phyloP scores from a whole-genome alignment of 2,888 invertebrate species.

The Oscheius sp. region DNA sequence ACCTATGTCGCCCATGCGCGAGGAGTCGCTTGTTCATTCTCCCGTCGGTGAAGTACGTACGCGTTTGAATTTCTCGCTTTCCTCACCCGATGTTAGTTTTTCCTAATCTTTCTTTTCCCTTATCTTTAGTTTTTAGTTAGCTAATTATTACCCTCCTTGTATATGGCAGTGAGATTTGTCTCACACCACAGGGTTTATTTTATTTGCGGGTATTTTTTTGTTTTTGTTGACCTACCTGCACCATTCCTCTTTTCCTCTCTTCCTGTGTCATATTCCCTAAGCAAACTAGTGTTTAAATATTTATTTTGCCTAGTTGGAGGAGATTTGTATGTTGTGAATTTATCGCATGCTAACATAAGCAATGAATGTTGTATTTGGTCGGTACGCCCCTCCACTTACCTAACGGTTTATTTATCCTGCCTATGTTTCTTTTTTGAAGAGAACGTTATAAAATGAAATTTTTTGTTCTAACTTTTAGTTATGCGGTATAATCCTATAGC shows the following conservation, averaged over 20 bases:
- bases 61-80: conserved; percentile 3
- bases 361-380: conserved; percentile 16
- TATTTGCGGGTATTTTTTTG: conserved; percentile 19
- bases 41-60: background rate
- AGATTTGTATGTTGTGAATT: conserved; percentile 21
- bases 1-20: background rate
- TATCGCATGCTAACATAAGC: conserved; percentile 10
- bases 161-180: background rate
- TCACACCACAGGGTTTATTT: conserved; percentile 1
- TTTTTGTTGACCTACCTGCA: conserved; percentile 11
- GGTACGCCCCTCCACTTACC: conserved; percentile 12
- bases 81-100: conserved; percentile 7
- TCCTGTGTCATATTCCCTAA: conserved; percentile 9
- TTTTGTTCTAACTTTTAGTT: background rate
- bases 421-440: conserved; percentile 21
- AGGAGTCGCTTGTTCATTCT: background rate
- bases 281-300: conserved; percentile 17
- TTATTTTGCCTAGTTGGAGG: conserved; percentile 19
- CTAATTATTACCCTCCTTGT: background rate
- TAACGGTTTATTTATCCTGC: conserved; percentile 1
- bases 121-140: background rate
- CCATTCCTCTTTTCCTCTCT: background rate
- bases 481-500: background rate
- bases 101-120: too few species aligned
- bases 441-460: conserved; percentile 14